phyloP scores from a whole-genome alignment of 2,888 invertebrate species.

The Yponomeuta plumbellus region DNA sequence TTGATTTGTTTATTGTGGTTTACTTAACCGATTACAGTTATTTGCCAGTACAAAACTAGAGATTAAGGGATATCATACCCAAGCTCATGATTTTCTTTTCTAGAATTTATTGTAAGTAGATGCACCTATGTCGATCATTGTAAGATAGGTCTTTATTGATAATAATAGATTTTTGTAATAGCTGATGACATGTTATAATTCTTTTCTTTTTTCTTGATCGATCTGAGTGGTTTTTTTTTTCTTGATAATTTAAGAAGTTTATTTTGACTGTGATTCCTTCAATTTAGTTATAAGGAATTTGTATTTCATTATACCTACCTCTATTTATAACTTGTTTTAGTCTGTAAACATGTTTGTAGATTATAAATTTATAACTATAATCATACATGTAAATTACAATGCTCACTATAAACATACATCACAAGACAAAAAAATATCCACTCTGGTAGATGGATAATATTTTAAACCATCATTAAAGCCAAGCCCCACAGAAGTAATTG shows the following conservation, averaged over 20 bases:
- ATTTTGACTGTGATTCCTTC: conserved; percentile 1
- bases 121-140: neutral
- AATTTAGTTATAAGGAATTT: neutral
- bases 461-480: no score
- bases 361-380: neutral
- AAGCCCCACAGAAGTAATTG: no score
- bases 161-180: neutral
- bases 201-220: neutral
- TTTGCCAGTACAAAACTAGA: no score
- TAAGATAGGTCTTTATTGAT: neutral
- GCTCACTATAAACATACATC: no score
- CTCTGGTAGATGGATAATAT: no score
- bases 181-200: neutral
- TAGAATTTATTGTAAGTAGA: conserved; percentile 2
- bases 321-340: no score
- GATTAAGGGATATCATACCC: no score
- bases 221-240: neutral
- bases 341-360: neutral
- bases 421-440: no score
- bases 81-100: neutral
- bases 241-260: neutral
- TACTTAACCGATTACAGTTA: no score
- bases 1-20: no score
- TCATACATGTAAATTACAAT: no score
- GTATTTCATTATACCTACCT: neutral